Evolutionary conservation across 2,888 invertebrate genomes (phyloP).

Genomic region (Cheilosia impressa): DNA sequence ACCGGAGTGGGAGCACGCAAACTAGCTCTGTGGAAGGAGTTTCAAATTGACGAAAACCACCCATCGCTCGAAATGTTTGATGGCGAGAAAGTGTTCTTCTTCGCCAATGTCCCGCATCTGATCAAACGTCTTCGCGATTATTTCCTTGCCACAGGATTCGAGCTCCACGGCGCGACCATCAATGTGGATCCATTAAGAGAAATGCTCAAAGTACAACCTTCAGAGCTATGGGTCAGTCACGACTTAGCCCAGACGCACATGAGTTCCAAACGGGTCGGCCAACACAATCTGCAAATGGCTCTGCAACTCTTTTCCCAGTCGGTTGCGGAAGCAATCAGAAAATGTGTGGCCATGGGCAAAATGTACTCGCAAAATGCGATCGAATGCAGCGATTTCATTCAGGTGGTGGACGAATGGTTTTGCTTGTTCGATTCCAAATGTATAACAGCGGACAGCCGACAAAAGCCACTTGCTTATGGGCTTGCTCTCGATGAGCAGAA

Average conservation of each 20-base stretch:
- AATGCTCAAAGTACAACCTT: slow-evolving; percentile 15
- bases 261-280: not conserved
- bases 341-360: slow-evolving; percentile 39
- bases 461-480: slow-evolving; percentile 1
- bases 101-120: slow-evolving; percentile 46
- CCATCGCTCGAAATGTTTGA: slow-evolving; percentile 27
- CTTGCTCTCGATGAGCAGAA: slow-evolving; percentile 31
- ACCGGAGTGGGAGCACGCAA: slow-evolving; percentile 38
- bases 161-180: not conserved
- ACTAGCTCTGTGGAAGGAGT: slow-evolving; percentile 27
- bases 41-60: slow-evolving; percentile 6
- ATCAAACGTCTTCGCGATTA: slow-evolving; percentile 43
- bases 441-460: not conserved
- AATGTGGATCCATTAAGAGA: slow-evolving; percentile 32
- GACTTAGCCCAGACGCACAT: slow-evolving; percentile 27
- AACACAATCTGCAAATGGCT: slow-evolving; percentile 25
- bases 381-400: slow-evolving; percentile 44
- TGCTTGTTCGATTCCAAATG: slow-evolving; percentile 32
- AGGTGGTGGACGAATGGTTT: slow-evolving; percentile 40
- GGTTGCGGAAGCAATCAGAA: slow-evolving; percentile 29
- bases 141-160: slow-evolving; percentile 15
- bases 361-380: slow-evolving; percentile 22
- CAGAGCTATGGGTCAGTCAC: slow-evolving; percentile 27
- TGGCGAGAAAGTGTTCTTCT: slow-evolving; percentile 29
- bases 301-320: slow-evolving; percentile 34